Evolutionary conservation across 2,797 vertebrate species (phyloP).

Genomic region (Alosa sapidissima): DNA sequence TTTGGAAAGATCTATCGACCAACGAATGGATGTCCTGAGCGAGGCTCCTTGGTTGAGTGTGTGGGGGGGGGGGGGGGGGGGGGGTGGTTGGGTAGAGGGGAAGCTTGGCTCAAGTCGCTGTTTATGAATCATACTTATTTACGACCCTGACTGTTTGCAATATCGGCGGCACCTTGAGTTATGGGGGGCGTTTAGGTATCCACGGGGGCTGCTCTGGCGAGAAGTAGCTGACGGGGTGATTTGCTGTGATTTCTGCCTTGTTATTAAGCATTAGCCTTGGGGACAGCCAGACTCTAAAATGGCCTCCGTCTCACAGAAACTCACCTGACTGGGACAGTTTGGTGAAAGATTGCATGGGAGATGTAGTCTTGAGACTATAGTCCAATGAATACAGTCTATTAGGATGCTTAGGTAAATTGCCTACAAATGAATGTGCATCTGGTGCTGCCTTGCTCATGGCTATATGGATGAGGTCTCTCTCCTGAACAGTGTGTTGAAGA

Average conservation of each 20-base stretch:
- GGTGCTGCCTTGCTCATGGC: background rate
- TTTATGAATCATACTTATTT: constrained; percentile 24
- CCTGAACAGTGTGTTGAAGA: too few relatives aligned
- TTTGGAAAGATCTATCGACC: background rate
- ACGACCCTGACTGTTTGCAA: background rate
- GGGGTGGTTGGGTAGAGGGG: background rate
- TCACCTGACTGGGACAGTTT: background rate
- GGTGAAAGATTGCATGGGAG: background rate
- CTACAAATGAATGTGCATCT: background rate
- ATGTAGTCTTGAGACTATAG: background rate
- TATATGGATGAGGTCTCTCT: too few relatives aligned
- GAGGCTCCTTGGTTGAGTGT: background rate
- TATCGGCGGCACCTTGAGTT: constrained; percentile 1
- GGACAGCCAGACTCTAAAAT: background rate
- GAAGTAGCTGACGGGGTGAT: background rate
- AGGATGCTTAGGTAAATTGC: background rate
- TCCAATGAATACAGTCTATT: background rate
- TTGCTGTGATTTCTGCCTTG: constrained; percentile 4
- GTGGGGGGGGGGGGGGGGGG: background rate
- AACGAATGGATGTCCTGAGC: constrained; percentile 3
- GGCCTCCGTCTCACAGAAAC: background rate
- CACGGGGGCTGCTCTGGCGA: background rate
- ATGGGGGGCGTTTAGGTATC: background rate
- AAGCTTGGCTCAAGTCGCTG: background rate
- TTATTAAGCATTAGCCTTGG: constrained; percentile 13